Evolutionary conservation across 2,888 invertebrate genomes (phyloP).

Genomic region (Parthenolecanium corni): DNA sequence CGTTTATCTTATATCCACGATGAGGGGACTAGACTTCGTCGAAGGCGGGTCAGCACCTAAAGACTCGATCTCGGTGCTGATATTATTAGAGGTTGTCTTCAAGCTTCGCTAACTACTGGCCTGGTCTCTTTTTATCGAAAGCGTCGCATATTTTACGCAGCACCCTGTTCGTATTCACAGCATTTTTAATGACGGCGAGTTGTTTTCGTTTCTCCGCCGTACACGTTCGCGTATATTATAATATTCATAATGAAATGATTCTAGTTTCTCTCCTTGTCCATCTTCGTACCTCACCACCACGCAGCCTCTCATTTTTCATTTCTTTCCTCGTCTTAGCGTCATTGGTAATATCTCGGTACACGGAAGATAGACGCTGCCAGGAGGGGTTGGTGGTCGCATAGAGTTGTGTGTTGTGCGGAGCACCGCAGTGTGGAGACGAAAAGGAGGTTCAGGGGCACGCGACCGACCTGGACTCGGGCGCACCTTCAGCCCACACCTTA

Average conservation of each 20-base stretch:
- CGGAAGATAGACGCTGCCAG: background rate
- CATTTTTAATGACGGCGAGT: slow-evolving; percentile 16
- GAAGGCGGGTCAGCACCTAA: too few relatives aligned
- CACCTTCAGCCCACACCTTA: slow-evolving; percentile 29
- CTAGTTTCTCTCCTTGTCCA: slow-evolving; percentile 7
- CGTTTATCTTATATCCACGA: too few relatives aligned
- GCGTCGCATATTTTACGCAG: too few relatives aligned
- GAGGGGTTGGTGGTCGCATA: background rate
- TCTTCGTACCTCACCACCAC: too few relatives aligned
- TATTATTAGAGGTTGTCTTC: too few relatives aligned
- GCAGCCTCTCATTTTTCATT: too few relatives aligned
- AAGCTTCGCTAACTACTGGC: too few relatives aligned
- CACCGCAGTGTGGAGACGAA: slow-evolving; percentile 10
- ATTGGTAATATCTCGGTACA: background rate
- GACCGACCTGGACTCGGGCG: slow-evolving; percentile 27
- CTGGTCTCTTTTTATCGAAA: too few relatives aligned
- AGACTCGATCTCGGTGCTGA: too few relatives aligned
- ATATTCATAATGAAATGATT: slow-evolving; percentile 19
- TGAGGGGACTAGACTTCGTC: too few relatives aligned
- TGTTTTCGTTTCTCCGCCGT: slow-evolving; percentile 12
- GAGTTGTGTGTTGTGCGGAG: background rate
- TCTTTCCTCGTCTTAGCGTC: too few relatives aligned
- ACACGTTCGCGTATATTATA: background rate
- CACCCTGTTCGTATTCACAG: background rate
- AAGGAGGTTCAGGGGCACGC: slow-evolving; percentile 27